Base-by-base conservation (phyloP, 1,140 invertebrate genomes). In the Tetraneura akinire region DNA sequence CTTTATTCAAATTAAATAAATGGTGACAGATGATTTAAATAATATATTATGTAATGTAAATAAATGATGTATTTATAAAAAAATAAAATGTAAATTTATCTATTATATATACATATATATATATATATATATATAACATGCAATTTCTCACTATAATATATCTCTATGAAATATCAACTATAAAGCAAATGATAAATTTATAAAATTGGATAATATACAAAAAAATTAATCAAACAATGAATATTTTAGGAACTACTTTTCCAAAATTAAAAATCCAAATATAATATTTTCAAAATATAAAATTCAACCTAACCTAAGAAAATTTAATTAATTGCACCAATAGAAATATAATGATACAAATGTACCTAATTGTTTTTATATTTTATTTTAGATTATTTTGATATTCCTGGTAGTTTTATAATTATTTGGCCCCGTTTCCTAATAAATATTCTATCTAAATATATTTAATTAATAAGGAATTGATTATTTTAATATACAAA, bases 401-500 rank as follows among this genome's bases (percentile, higher is more conserved):
- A 14, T 47, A 47, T 47, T 26, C 21, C 57, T 64, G 1, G 11
- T 47, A 47, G 45, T 47, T 10, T 10, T 47, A 47, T 37, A 37
- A 37, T 37, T 37, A 4, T 37, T 37, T 37, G 23, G 1, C 42
- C 14, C 2, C 14, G 8, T 47, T 68, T 47, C 47, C 9, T 47
- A 23, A 68, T 68, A 68, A 68, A 68, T 68, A 64, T n/a, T 64
- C 5, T 42, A 1, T 68, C 6, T 16, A 29, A 47, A 47, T 47
- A 68, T 47, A 8, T 68, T 47, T 4, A 23, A 23, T 23, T 45
- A 26, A 8, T 26, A 68, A 8, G n/a, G 10, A 11, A 51, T 71
- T n/a, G 37, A 71, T 29, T 49, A 0, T 51, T 71, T 71, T 49
- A 71, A 51, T 51, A 29, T 23, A 71, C 3, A 71, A 70, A 32